Evolutionary conservation across 2,888 invertebrate species (phyloP).

Genomic region (Craniophora ligustri): DNA sequence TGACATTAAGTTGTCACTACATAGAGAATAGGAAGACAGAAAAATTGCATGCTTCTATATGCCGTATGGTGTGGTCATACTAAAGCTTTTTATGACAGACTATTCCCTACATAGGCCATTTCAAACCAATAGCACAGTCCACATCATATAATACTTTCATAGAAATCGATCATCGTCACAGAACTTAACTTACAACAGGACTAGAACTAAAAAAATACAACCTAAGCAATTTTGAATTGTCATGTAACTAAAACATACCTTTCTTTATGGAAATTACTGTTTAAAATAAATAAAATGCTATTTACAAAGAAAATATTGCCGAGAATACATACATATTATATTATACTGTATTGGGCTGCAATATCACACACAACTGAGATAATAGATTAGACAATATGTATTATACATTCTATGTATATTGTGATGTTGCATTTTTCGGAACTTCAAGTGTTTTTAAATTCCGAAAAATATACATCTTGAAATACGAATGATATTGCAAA

Average conservation of each 20-base stretch:
- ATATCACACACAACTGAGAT: conserved; percentile 45
- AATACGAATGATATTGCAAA: conserved; percentile 48
- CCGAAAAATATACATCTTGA: conserved; percentile 45
- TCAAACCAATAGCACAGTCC: conserved; percentile 25
- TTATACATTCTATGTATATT: conserved; percentile 25
- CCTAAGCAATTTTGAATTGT: conserved; percentile 77
- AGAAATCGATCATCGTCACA: conserved; percentile 60
- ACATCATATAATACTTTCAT: conserved; percentile 55
- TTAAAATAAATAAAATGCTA: conserved; percentile 65
- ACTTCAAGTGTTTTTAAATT: conserved; percentile 33
- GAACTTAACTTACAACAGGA: conserved; percentile 78
- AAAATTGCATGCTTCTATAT: background rate
- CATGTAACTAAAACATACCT: conserved; percentile 73
- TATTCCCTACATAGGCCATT: conserved; percentile 10
- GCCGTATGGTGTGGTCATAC: background rate
- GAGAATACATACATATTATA: conserved; percentile 41
- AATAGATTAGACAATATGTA: conserved; percentile 20
- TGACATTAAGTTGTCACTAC: conserved; percentile 12
- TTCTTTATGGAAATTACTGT: conserved; percentile 52
- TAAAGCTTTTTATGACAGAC: background rate
- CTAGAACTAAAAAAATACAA: conserved; percentile 84
- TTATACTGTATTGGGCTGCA: conserved; percentile 34
- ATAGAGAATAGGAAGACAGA: conserved; percentile 12
- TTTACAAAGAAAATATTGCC: conserved; percentile 64
- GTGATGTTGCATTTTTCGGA: too few relatives aligned